Conservation (phyloP, 2,888 invertebrate genomes). For the Caradrina kadenii region DNA sequence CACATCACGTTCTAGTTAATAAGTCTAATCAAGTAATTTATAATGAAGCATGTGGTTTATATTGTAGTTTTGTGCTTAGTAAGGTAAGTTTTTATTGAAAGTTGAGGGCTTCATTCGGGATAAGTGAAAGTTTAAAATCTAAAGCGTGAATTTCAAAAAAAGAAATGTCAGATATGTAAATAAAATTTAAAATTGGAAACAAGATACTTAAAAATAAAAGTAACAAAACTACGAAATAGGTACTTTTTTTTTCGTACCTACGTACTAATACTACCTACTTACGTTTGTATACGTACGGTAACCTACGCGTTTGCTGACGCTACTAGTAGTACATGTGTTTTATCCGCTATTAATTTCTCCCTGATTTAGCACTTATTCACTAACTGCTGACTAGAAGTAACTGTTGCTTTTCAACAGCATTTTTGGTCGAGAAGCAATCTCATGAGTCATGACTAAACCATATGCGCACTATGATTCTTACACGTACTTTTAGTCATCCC, state of each 20-base stretch:
- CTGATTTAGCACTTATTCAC: background rate
- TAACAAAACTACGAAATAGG: too few species aligned
- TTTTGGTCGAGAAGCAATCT: background rate
- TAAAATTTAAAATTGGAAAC: too few species aligned
- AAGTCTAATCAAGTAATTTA: constrained; percentile 29
- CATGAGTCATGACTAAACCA: background rate
- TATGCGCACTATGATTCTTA: too few species aligned
- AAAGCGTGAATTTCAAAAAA: background rate
- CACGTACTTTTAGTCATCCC: background rate
- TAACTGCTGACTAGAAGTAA: background rate
- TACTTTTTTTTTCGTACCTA: too few species aligned
- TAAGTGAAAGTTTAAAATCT: background rate
- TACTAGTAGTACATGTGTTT: background rate
- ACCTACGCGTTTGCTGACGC: background rate
- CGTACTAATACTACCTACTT: too few species aligned
- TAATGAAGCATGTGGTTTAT: constrained; percentile 65
- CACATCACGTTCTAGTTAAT: constrained; percentile 44
- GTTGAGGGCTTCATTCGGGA: background rate
- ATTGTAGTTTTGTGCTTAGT: constrained; percentile 61
- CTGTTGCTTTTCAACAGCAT: background rate
- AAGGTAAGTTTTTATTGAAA: constrained; percentile 63
- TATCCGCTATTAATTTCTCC: background rate
- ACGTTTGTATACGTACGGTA: too few species aligned
- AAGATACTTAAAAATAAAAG: too few species aligned
- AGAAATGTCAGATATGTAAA: background rate